Conservation (phyloP, 2,113 vertebrate species). For the Menura novaehollandiae region DNA sequence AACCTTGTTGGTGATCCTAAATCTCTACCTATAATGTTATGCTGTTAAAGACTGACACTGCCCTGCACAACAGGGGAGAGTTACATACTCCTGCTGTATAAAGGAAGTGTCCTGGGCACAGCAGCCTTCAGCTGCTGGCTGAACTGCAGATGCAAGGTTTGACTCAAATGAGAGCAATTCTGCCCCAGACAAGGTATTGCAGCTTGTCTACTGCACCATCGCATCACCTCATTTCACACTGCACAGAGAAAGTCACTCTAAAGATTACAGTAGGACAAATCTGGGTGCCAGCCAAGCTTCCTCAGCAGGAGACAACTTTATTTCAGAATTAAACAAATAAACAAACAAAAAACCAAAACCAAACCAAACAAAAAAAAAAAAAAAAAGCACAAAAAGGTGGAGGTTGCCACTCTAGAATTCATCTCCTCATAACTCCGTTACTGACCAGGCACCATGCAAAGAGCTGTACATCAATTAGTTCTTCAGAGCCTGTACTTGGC, state of each 20-base stretch:
- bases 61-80: not conserved
- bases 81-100: not conserved
- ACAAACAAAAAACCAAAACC: not conserved
- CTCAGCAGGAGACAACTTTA: not conserved
- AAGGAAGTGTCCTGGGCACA: not conserved
- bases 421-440: not conserved
- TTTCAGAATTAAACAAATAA: not conserved
- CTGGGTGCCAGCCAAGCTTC: not conserved
- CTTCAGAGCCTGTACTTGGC: not conserved
- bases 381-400: not conserved
- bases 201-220: not conserved
- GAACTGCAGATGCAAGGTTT: not conserved
- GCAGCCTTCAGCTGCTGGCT: not conserved
- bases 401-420: not conserved
- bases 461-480: not conserved
- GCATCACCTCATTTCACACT: not conserved
- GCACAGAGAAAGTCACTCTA: not conserved
- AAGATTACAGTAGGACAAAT: not conserved
- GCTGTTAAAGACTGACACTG: not conserved
- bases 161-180: not conserved
- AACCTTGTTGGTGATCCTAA: not conserved
- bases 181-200: not conserved
- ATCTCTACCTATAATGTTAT: not conserved
- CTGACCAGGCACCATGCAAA: not conserved
- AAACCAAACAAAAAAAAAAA: not conserved